Conservation (phyloP, 2,797 vertebrate species). For the Sphaeramia orbicularis region DNA sequence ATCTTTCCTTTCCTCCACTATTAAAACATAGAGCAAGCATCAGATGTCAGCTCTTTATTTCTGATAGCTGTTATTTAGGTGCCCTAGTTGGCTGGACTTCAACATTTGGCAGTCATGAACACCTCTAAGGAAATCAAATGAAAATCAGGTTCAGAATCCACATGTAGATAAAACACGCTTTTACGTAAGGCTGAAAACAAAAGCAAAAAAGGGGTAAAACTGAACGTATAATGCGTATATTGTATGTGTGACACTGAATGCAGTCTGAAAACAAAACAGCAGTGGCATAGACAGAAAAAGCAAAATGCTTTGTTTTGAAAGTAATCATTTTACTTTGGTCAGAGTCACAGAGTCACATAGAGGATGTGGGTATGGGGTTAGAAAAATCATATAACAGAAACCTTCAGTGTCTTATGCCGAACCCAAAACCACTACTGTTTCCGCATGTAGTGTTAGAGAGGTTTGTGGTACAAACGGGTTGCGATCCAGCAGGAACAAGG, state of each 20-base stretch:
- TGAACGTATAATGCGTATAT: not conserved
- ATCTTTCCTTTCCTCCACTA: conserved; percentile 67
- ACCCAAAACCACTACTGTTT: conserved; percentile 74
- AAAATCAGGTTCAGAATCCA: conserved; percentile 68
- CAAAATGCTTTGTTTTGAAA: conserved; percentile 7
- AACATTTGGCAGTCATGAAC: conserved; percentile 68
- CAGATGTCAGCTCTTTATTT: conserved; percentile 66
- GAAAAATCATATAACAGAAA: conserved; percentile 58
- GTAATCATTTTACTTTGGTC: conserved; percentile 7
- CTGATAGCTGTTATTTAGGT: conserved; percentile 75
- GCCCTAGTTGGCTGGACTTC: conserved; percentile 73
- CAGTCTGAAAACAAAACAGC: not conserved
- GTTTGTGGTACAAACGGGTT: conserved; percentile 66
- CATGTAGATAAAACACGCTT: conserved; percentile 34
- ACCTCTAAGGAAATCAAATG: conserved; percentile 68
- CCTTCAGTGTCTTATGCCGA: conserved; percentile 65
- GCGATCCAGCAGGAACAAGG: conserved; percentile 68
- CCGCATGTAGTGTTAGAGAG: conserved; percentile 61
- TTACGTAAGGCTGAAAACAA: conserved; percentile 39
- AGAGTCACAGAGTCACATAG: conserved; percentile 13
- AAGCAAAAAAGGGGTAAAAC: conserved; percentile 5
- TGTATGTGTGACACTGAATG: conserved; percentile 1
- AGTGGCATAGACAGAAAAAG: conserved; percentile 9
- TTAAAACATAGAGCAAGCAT: conserved; percentile 69
- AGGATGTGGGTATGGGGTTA: conserved; percentile 46